Percentiles rank a stretch among this genome's conserved stretches.
Evolutionary conservation across 2,888 invertebrate genomes (phyloP).

Genomic region (Dioctria rufipes): DNA sequence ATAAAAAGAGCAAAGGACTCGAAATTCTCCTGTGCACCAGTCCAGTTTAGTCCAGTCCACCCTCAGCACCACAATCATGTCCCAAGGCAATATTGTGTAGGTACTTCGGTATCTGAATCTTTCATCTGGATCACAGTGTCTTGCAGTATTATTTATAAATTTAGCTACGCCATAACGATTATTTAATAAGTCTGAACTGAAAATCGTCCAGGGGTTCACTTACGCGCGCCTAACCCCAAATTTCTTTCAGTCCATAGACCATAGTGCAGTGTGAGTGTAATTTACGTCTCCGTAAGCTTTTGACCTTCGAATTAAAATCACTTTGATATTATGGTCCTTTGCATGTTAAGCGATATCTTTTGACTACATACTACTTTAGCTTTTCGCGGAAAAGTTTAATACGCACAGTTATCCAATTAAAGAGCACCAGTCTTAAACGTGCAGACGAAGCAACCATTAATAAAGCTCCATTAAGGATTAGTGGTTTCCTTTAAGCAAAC

Average conservation of each 20-base stretch:
- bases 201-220: not conserved
- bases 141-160: conserved; percentile 51
- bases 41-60: not conserved
- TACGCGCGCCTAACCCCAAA: conserved; percentile 14
- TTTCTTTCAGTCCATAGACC: not conserved
- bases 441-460: conserved; percentile 56
- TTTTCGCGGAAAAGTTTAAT: conserved; percentile 35
- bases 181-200: conserved; percentile 38
- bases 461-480: conserved; percentile 53
- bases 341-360: not conserved
- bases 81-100: conserved; percentile 11
- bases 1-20: conserved; percentile 2
- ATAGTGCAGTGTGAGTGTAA: conserved; percentile 3
- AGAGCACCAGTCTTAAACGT: conserved; percentile 39
- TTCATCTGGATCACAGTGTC: conserved; percentile 29
- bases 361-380: conserved; percentile 1
- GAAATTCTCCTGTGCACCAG: not conserved
- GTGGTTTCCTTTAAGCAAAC: conserved; percentile 35
- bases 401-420: conserved; percentile 45
- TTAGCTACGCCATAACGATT: conserved; percentile 51
- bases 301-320: conserved; percentile 20
- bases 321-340: conserved; percentile 25
- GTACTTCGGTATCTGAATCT: conserved; percentile 1
- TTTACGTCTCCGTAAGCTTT: conserved; percentile 16
- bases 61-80: conserved; percentile 10